A percentile compares a stretch with the other conserved stretches of the same genome.
These are phyloP conservation scores for Hystrix brachyura DNA, from an alignment of 2,113 vertebrate species.

Conservation along the genomic window DNA sequence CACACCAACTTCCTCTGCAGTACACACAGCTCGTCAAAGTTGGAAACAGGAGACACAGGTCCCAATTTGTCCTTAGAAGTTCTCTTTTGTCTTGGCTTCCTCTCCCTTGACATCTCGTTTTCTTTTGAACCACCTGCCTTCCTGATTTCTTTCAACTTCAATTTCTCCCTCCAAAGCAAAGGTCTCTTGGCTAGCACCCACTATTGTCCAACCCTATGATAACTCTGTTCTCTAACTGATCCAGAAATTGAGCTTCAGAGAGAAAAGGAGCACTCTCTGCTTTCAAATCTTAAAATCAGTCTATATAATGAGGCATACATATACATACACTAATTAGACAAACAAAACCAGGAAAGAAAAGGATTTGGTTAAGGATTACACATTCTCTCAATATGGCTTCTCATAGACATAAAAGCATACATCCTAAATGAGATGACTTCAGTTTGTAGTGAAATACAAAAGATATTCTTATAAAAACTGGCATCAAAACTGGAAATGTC, in stretches of 20 bases:
- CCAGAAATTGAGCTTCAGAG: not conserved
- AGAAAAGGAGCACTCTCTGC: not conserved
- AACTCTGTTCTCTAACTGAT: not conserved
- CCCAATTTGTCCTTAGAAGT: not conserved
- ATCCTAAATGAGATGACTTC: not conserved
- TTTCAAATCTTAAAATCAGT: not conserved
- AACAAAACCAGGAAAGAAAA: not conserved
- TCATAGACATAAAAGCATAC: constrained; percentile 3
- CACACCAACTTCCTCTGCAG: not conserved
- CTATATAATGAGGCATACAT: not conserved
- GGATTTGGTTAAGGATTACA: constrained; percentile 7
- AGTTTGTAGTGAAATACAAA: not conserved
- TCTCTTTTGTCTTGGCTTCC: not conserved
- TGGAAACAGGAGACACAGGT: not conserved
- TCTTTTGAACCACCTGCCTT: not conserved
- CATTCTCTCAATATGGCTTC: not conserved
- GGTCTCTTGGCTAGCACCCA: not conserved
- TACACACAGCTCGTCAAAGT: not conserved
- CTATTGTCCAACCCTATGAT: not conserved
- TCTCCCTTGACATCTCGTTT: not conserved
- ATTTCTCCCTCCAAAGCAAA: not conserved
- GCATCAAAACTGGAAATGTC: constrained; percentile 17
- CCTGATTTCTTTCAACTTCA: not conserved
- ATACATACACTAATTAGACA: not conserved
- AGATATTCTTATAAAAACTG: constrained; percentile 44